A percentile compares a stretch with the other conserved stretches of the same genome.
These are phyloP conservation scores for Dipus sagitta DNA, from an alignment of 2,797 vertebrate species.

Conservation along the genomic window DNA sequence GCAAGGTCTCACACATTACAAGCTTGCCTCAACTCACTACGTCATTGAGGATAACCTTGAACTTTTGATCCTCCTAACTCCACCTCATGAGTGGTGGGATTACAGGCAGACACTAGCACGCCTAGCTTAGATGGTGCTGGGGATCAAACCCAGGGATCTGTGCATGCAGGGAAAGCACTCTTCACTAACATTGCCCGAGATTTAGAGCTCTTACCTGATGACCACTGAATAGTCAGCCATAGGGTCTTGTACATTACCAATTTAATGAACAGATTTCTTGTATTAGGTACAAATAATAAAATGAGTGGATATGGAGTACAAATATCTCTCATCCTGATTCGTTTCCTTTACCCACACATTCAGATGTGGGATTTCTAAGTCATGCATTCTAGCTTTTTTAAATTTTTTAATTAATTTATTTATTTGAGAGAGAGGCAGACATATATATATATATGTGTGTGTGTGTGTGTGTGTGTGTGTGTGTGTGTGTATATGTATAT, in stretches of 20 bases:
- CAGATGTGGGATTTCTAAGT: too few relatives aligned
- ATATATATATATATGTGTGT: too few relatives aligned
- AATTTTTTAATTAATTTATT: too few relatives aligned
- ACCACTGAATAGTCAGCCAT: not conserved
- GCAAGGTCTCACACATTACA: not conserved
- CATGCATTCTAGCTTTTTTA: not conserved
- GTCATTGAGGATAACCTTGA: not conserved
- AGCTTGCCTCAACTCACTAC: not conserved
- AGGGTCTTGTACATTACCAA: not conserved
- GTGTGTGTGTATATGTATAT: too few relatives aligned
- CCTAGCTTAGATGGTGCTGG: not conserved
- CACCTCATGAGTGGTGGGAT: not conserved
- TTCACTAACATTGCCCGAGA: not conserved
- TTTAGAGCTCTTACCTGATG: not conserved
- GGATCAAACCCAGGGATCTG: not conserved
- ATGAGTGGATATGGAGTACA: too few relatives aligned
- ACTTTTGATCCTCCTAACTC: not conserved
- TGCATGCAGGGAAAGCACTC: not conserved
- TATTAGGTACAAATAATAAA: not conserved
- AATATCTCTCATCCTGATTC: too few relatives aligned
- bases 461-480: too few relatives aligned
- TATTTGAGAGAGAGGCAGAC: too few relatives aligned
- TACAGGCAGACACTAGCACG: not conserved
- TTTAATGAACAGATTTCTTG: constrained; percentile 2
- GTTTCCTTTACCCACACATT: too few relatives aligned